Base-by-base conservation (phyloP, 2,797 vertebrate genomes). In the Sebastes aleutianus region DNA sequence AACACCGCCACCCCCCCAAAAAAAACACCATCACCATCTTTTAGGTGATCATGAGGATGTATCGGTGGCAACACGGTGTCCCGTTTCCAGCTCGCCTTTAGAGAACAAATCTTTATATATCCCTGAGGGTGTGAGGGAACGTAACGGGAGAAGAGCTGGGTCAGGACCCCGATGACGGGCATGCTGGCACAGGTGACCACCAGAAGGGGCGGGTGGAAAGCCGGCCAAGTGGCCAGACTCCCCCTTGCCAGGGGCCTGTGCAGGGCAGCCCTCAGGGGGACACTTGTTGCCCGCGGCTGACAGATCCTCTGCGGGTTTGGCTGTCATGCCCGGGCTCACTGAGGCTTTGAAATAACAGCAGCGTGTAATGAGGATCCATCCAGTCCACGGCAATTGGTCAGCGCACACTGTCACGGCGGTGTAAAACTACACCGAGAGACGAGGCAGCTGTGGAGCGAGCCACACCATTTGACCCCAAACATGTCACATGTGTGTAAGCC, bases 51-150 rank as follows among this genome's bases (percentile, higher is more conserved):
- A 85, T 67, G 81, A 80, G 78, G 84, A 91, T 88, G 90, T 71
- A 70, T 81, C 53, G 2, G 64, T 69, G 83, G 90, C 73, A 68
- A 69, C 70, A 54, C 54, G 61, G 93, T 90, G 90, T 92, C 89
- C 67, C 54, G 67, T 95, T 95, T 94, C 92, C 70, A 82, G 73
- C 80, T 71, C 77, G 74, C 88, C 87, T 89, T 90, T 85, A 82
- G 85, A 94, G 92, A 93, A 87, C 91, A 91, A 89, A 93, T 93
- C 92, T 94, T 94, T 90, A 94, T 93, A 95, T 95, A 94, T 94
- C 93, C 88, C 91, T 78, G 62, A 86, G 91, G 92, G 92, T 90
- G 81, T 87, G 88, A 84, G 92, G 74, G 88, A 84, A 6, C 68
- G 93, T 93, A 96, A 96, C 20, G 66, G 87, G 90, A 94, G 93